Base-by-base conservation (phyloP, 2,888 invertebrate genomes). In the Eupithecia vulgata region DNA sequence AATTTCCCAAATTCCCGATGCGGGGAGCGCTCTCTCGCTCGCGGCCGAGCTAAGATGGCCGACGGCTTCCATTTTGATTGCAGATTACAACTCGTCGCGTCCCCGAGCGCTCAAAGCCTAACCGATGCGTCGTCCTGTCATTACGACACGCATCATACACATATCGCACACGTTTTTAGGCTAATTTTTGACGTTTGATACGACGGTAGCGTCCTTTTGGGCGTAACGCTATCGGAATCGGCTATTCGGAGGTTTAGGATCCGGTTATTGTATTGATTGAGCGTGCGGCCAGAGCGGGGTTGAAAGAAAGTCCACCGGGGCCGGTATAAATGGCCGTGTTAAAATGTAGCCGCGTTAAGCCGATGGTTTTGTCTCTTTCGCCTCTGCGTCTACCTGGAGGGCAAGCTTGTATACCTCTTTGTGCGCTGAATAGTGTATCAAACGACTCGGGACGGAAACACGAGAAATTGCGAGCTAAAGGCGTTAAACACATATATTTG, bases 1-100 rank as follows among this genome's bases (percentile, higher is more conserved):
- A 93, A 93, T 93, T 94, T 93, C 93, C 93, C 92, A 94, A 93
- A 93, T 92, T 91, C 93, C 92, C 93, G 90, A 88, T 90, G 91
- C 91, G 91, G 65, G 40, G 91, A 87, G 90, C 89, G 90, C 90
- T 90, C 90, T 89, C 90, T 90, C 94, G 91, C 93, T 91, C 93
- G 90, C 90, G 90, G 89, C 91, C 86, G 88, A 91, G 89, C 92
- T 91, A 93, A 94, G 93, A 94, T 93, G 94, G 94, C 94, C 87
- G 92, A 78, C 86, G 89, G 91, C 91, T 90, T 91, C 94, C 94
- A 94, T 94, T 94, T 94, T 94, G 94, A 94, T 94, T 90, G 91
- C 91, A 92, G 94, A 93, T 93, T 94, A 93, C 89, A 83, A 85
- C 82, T 85, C 87, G 88, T 77, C 89, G 90, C 91, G 90, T 90